Conservation (phyloP, 2,888 invertebrate species). For the Rapana venosa region DNA sequence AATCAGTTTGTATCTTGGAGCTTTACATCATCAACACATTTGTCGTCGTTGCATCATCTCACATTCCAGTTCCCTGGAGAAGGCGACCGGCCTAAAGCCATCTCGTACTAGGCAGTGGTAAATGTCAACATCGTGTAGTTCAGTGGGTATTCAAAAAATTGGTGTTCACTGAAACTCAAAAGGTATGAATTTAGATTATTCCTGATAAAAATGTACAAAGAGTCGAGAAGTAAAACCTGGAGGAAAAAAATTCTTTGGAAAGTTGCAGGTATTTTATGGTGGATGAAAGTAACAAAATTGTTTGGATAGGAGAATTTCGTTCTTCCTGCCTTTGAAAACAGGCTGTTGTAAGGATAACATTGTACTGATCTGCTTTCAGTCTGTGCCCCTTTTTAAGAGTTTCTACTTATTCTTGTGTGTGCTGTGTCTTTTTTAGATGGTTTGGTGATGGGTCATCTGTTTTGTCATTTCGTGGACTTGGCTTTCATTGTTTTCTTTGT, state of each 20-base stretch:
- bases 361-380: too few relatives aligned
- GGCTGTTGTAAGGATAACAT: too few relatives aligned
- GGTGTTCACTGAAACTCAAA: neutral
- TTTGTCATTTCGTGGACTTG: neutral
- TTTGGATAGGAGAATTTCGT: too few relatives aligned
- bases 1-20: conserved; percentile 3
- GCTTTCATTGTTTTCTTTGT: neutral
- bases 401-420: neutral
- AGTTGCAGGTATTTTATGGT: too few relatives aligned
- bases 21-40: neutral
- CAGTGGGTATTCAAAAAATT: neutral
- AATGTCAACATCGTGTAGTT: neutral
- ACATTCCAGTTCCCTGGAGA: conserved; percentile 8
- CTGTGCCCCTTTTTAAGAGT: neutral
- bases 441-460: conserved; percentile 10
- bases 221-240: too few relatives aligned
- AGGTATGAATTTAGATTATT: too few relatives aligned
- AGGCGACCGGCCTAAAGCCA: too few relatives aligned
- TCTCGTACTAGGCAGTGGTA: neutral
- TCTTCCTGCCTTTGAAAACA: too few relatives aligned
- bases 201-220: too few relatives aligned
- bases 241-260: too few relatives aligned
- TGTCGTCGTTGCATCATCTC: neutral
- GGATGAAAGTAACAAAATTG: too few relatives aligned
- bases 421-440: neutral